Evolutionary conservation across 2,888 invertebrate genomes (phyloP).

Genomic region (Rhorus exstirpatorius): DNA sequence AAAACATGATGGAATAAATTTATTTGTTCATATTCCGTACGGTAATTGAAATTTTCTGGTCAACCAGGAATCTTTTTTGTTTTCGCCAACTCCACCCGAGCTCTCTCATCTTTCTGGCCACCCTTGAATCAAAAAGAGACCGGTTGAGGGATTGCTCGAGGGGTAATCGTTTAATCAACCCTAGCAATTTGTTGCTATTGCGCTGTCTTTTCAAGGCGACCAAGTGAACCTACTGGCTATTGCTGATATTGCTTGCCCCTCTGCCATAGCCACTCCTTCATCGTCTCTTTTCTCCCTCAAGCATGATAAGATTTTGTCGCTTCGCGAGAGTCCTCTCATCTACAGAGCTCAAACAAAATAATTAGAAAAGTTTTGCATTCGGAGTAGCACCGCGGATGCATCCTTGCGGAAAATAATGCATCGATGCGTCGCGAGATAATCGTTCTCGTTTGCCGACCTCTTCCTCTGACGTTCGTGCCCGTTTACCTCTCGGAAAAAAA

Average conservation of each 20-base stretch:
- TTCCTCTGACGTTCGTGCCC: background rate
- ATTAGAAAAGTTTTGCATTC: slow-evolving; percentile 47
- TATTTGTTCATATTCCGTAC: background rate
- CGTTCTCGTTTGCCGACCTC: slow-evolving; percentile 17
- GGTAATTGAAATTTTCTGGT: background rate
- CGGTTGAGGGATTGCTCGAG: slow-evolving; percentile 1
- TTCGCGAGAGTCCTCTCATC: slow-evolving; percentile 3
- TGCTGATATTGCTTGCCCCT: background rate
- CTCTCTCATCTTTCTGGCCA: background rate
- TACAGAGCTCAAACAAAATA: slow-evolving; percentile 33
- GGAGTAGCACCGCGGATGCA: background rate
- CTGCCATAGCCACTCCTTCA: background rate
- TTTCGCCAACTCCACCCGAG: background rate
- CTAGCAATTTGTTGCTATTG: slow-evolving; percentile 44
- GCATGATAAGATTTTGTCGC: slow-evolving; percentile 18
- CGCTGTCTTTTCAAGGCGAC: background rate
- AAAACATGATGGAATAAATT: background rate
- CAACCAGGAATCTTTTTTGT: background rate
- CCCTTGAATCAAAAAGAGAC: background rate
- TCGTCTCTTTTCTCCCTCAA: background rate
- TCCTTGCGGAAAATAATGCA: slow-evolving; percentile 15
- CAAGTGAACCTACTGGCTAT: slow-evolving; percentile 28
- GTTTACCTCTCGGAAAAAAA: background rate
- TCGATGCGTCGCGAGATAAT: slow-evolving; percentile 35
- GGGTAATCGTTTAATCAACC: slow-evolving; percentile 32